These are phyloP conservation scores for Gasteruption jaculator DNA, from an alignment of 2,888 invertebrate genomes.

Conservation along the genomic window DNA sequence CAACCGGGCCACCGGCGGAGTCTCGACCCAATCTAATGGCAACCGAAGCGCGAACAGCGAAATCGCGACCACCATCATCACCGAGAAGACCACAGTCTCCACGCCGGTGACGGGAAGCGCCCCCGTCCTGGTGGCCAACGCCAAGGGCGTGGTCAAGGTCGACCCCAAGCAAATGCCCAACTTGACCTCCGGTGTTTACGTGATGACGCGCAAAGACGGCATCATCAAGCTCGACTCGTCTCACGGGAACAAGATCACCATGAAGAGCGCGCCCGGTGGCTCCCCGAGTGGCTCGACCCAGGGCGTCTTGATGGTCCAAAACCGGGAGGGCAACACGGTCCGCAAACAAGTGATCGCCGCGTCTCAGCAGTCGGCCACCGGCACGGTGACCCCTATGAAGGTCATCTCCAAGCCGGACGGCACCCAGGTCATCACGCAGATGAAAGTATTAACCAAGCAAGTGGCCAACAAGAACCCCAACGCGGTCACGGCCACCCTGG, in stretches of 20 bases:
- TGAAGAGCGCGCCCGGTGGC: slow-evolving; percentile 56
- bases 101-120: slow-evolving; percentile 39
- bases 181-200: slow-evolving; percentile 64
- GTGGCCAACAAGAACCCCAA: slow-evolving; percentile 28
- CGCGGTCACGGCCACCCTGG: slow-evolving; percentile 21
- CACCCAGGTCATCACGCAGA: slow-evolving; percentile 46
- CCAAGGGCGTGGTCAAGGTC: slow-evolving; percentile 69
- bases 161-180: slow-evolving; percentile 70
- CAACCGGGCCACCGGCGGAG: slow-evolving; percentile 43
- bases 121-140: slow-evolving; percentile 54
- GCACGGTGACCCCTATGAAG: slow-evolving; percentile 45
- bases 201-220: slow-evolving; percentile 73
- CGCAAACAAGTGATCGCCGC: slow-evolving; percentile 45
- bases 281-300: slow-evolving; percentile 28
- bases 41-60: slow-evolving; percentile 39
- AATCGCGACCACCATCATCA: slow-evolving; percentile 57
- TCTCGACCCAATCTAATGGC: slow-evolving; percentile 50
- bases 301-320: slow-evolving; percentile 47
- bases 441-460: slow-evolving; percentile 47
- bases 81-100: slow-evolving; percentile 32
- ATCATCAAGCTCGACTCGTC: slow-evolving; percentile 69
- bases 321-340: slow-evolving; percentile 42
- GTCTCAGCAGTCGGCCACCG: slow-evolving; percentile 34
- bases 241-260: slow-evolving; percentile 51
- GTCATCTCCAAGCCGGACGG: slow-evolving; percentile 48